Conservation (phyloP, 2,888 invertebrate species). For the Heliconius ismenius region DNA sequence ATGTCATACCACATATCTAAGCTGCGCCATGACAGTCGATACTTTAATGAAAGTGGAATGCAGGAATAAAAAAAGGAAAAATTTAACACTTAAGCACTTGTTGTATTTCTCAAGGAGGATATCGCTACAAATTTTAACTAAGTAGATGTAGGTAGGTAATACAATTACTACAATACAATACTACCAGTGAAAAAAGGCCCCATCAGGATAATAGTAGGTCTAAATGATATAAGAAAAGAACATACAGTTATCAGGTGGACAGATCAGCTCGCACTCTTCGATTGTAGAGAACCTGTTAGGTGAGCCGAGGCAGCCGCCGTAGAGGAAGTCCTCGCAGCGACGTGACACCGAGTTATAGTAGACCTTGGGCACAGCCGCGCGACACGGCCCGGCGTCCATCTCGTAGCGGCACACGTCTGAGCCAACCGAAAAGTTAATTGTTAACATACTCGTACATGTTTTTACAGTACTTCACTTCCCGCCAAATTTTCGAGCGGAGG, state of each 20-base stretch:
- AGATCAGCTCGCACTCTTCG: constrained; percentile 84
- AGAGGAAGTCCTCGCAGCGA: constrained; percentile 87
- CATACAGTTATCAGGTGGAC: constrained; percentile 55
- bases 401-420: constrained; percentile 85
- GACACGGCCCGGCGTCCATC: constrained; percentile 87
- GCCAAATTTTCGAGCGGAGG: too few species aligned
- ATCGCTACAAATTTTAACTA: not conserved
- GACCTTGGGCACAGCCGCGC: constrained; percentile 83
- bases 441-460: too few species aligned
- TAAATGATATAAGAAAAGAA: not conserved
- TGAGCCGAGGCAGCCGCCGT: constrained; percentile 92
- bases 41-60: not conserved
- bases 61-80: not conserved
- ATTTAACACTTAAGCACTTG: not conserved
- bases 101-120: not conserved
- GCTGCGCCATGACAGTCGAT: too few species aligned
- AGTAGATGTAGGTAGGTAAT: too few species aligned
- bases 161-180: too few species aligned
- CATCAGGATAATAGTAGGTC: too few species aligned
- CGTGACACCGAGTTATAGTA: constrained; percentile 84
- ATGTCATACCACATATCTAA: too few species aligned
- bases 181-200: too few species aligned
- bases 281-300: constrained; percentile 88
- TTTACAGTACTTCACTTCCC: not conserved
- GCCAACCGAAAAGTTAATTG: not conserved